A percentile compares a stretch with the other conserved stretches of the same genome.
These are phyloP conservation scores for Seladonia tumulorum DNA, from an alignment of 2,888 invertebrate species.

Conservation along the genomic window DNA sequence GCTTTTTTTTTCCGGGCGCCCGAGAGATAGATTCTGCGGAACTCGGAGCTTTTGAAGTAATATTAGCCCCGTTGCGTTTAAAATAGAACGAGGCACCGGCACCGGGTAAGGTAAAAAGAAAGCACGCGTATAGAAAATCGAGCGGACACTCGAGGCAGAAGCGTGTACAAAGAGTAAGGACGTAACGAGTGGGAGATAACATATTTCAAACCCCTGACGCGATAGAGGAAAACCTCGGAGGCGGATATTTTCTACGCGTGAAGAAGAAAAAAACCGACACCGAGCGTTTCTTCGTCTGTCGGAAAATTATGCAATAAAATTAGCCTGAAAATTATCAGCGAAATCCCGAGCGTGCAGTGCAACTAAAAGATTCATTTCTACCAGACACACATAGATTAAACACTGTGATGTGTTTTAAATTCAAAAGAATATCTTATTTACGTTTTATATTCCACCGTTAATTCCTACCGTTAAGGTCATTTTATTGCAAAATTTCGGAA, in stretches of 20 bases:
- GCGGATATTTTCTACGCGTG: constrained; percentile 4
- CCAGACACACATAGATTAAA: too few relatives aligned
- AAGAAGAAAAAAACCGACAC: not conserved
- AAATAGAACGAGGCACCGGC: constrained; percentile 35
- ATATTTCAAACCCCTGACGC: constrained; percentile 28
- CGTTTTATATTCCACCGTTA: too few relatives aligned
- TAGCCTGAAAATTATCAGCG: not conserved
- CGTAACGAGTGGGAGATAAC: constrained; percentile 52
- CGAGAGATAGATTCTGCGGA: constrained; percentile 28
- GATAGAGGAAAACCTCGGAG: constrained; percentile 37
- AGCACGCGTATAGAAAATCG: constrained; percentile 46
- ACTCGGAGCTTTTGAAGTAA: constrained; percentile 28
- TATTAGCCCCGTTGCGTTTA: constrained; percentile 39
- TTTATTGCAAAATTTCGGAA: not conserved
- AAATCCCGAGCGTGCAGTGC: not conserved
- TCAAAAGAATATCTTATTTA: too few relatives aligned
- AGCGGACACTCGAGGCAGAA: constrained; percentile 44
- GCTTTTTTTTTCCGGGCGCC: constrained; percentile 3
- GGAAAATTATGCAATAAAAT: not conserved
- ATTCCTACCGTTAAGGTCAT: not conserved
- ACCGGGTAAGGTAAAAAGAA: not conserved
- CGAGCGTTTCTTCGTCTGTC: not conserved
- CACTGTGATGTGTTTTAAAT: too few relatives aligned
- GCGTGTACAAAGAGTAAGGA: constrained; percentile 53
- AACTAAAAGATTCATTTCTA: too few relatives aligned